Conservation (phyloP, 2,888 invertebrate genomes). For the Tridacna gigas region DNA sequence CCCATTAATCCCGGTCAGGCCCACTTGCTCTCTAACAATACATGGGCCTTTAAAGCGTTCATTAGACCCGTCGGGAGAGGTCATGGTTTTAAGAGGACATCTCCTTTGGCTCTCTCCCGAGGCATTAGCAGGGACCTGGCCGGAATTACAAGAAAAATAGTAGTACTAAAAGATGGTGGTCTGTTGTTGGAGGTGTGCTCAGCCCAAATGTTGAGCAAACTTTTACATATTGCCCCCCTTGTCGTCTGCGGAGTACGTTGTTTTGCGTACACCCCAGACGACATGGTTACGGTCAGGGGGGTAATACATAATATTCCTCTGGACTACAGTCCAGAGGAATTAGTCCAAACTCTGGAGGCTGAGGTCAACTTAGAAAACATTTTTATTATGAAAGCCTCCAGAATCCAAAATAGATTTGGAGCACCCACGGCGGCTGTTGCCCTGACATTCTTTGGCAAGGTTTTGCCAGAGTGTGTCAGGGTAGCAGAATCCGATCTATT, state of each 20-base stretch:
- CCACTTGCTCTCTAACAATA: no score
- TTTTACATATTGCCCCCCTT: not conserved
- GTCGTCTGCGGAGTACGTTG: not conserved
- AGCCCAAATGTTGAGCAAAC: not conserved
- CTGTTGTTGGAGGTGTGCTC: constrained; percentile 10
- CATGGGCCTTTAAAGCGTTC: no score
- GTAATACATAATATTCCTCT: not conserved
- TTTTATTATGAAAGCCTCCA: not conserved
- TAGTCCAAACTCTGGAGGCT: not conserved
- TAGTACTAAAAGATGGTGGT: not conserved
- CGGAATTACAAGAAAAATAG: not conserved
- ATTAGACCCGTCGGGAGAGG: no score
- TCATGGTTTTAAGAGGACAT: not conserved
- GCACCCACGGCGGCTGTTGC: not conserved
- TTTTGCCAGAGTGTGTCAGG: constrained; percentile 1
- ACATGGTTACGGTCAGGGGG: not conserved
- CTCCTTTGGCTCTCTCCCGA: not conserved
- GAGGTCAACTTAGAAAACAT: not conserved
- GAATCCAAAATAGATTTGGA: not conserved
- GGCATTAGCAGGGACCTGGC: not conserved
- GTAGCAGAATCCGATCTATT: not conserved
- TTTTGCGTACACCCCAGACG: not conserved
- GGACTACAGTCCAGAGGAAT: not conserved
- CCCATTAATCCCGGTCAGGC: no score
- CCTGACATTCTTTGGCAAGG: not conserved